These are phyloP conservation scores for Semnopithecus entellus DNA, from an alignment of 2,113 vertebrate species.

Conservation along the genomic window DNA sequence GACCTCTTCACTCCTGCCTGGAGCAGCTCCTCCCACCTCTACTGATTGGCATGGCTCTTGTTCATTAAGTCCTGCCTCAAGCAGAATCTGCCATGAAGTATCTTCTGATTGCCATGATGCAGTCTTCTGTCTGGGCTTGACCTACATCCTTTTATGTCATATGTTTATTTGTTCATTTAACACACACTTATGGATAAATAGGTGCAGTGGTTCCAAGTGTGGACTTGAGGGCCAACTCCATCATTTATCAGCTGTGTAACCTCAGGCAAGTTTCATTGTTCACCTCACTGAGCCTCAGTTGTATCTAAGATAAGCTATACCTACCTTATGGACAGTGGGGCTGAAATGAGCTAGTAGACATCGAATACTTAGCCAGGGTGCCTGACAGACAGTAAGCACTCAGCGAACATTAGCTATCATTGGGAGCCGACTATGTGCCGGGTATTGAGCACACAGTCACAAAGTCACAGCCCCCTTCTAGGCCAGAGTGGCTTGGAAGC, in stretches of 20 bases:
- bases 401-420: fast-evolving
- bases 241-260: background rate
- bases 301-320: background rate
- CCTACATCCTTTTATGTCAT: background rate
- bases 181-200: background rate
- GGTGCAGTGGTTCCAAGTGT: background rate
- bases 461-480: background rate
- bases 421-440: fast-evolving
- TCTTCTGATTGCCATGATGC: background rate
- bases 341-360: background rate
- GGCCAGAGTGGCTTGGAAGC: background rate
- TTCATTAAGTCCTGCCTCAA: background rate
- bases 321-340: too few species aligned
- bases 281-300: background rate
- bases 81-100: too few species aligned
- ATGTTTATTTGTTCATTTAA: background rate
- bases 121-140: background rate
- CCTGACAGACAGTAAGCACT: background rate
- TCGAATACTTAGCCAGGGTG: background rate
- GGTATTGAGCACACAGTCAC: background rate
- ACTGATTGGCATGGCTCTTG: fast-evolving
- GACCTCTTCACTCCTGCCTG: background rate
- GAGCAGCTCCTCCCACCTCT: background rate
- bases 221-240: background rate
- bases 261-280: too few species aligned